Evolutionary conservation across 2,113 vertebrate genomes (phyloP).

Genomic region (Crypturellus undulatus): DNA sequence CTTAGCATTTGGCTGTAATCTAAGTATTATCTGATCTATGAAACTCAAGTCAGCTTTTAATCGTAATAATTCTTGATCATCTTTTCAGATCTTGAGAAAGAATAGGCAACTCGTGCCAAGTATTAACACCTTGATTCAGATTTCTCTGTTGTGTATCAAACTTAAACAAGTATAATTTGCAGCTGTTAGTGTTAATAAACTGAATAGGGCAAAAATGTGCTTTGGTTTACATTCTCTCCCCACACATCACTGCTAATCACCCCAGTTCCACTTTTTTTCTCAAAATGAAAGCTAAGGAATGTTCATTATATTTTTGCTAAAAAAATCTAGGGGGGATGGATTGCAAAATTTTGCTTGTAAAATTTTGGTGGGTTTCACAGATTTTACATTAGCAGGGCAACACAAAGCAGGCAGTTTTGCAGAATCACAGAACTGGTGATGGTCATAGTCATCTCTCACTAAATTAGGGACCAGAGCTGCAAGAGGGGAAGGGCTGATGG

Average conservation of each 20-base stretch:
- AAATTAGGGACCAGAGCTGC: background rate
- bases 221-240: background rate
- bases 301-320: no score
- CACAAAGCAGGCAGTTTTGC: background rate
- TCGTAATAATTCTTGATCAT: slow-evolving; percentile 58
- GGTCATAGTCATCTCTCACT: background rate
- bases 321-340: no score
- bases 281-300: background rate
- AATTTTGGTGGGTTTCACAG: background rate
- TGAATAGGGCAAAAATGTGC: background rate
- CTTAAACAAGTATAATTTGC: background rate
- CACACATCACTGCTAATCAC: fast-evolving
- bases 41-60: slow-evolving; percentile 51
- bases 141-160: background rate
- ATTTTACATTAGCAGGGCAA: background rate
- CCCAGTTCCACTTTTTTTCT: background rate
- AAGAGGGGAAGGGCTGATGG: background rate
- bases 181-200: background rate
- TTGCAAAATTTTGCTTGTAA: no score
- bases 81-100: slow-evolving; percentile 6
- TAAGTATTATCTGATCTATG: slow-evolving; percentile 63
- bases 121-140: background rate
- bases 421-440: no score
- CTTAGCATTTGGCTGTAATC: no score
- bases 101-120: slow-evolving; percentile 4